These are phyloP conservation scores for Selenia dentaria DNA, from an alignment of 2,888 invertebrate genomes.

Conservation along the genomic window DNA sequence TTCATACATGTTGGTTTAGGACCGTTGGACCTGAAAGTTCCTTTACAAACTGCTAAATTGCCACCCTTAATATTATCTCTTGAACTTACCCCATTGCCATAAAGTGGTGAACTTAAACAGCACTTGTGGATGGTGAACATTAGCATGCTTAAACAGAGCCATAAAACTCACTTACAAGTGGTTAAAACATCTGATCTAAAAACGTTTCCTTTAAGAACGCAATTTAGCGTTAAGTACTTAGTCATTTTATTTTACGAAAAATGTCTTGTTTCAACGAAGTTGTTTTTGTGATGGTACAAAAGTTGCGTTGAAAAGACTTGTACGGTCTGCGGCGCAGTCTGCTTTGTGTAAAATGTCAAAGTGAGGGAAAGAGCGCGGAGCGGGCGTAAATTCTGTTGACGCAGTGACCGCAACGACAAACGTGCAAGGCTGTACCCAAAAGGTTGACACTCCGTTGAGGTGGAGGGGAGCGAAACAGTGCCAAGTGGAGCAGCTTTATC, in stretches of 20 bases:
- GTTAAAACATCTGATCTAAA: background rate
- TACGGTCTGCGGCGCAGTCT: slow-evolving; percentile 59
- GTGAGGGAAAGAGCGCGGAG: slow-evolving; percentile 60
- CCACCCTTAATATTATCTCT: slow-evolving; percentile 22
- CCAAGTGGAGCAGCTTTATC: no score
- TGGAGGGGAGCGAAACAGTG: no score
- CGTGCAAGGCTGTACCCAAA: slow-evolving; percentile 27
- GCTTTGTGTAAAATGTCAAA: slow-evolving; percentile 76
- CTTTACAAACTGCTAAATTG: slow-evolving; percentile 20
- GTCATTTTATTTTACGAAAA: background rate
- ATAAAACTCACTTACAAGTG: slow-evolving; percentile 2
- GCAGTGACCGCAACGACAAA: slow-evolving; percentile 57
- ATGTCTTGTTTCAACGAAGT: slow-evolving; percentile 32
- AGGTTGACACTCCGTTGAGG: no score
- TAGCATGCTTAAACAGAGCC: slow-evolving; percentile 3
- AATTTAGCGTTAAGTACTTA: background rate
- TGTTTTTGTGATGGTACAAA: slow-evolving; percentile 30
- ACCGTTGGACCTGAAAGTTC: slow-evolving; percentile 26
- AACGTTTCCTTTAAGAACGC: background rate
- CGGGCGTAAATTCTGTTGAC: slow-evolving; percentile 67
- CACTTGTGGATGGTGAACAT: slow-evolving; percentile 16
- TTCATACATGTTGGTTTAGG: slow-evolving; percentile 33
- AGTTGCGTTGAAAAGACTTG: slow-evolving; percentile 59
- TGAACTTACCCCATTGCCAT: slow-evolving; percentile 26
- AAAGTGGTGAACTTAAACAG: slow-evolving; percentile 25